Conservation (phyloP, 1,140 invertebrate genomes). For the Yoshiicerus persimilis region DNA sequence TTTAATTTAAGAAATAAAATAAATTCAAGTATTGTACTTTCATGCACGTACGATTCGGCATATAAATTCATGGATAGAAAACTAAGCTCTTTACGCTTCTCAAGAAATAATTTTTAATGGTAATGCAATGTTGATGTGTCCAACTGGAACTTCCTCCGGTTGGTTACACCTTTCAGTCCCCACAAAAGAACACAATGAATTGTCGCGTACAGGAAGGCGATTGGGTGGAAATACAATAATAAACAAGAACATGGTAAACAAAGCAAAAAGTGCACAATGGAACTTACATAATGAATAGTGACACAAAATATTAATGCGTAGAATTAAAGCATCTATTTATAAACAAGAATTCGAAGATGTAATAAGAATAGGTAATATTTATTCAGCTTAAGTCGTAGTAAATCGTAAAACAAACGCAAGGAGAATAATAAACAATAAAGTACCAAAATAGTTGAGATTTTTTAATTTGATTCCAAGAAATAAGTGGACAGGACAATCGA, state of each 20-base stretch:
- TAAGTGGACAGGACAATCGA: no score
- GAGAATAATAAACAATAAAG: no score
- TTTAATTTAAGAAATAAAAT: background rate
- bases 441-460: no score
- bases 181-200: background rate
- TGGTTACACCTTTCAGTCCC: background rate
- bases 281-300: background rate
- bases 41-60: no score
- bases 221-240: background rate
- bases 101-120: background rate
- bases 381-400: no score
- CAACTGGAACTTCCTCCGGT: slow-evolving; percentile 13
- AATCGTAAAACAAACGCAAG: no score
- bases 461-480: no score
- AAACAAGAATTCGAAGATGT: no score
- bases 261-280: background rate
- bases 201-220: background rate
- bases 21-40: background rate
- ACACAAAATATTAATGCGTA: background rate
- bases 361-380: no score
- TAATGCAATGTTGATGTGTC: background rate
- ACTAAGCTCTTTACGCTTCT: background rate
- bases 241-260: background rate
- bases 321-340: background rate
- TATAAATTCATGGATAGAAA: background rate